Base-by-base conservation (phyloP, 2,797 vertebrate species). In the Erpetoichthys calabaricus region DNA sequence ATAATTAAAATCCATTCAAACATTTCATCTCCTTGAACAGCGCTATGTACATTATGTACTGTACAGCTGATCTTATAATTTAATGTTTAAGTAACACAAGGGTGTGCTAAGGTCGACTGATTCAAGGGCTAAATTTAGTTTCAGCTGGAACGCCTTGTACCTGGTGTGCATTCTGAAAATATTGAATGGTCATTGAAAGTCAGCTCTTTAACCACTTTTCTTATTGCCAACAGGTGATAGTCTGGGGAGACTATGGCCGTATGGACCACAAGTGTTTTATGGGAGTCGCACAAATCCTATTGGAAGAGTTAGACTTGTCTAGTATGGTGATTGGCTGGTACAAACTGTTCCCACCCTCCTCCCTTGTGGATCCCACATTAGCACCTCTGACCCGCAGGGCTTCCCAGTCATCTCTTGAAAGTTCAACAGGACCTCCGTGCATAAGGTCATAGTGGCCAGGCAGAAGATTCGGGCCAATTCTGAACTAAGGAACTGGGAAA, bases 191-290 rank as follows among this genome's bases (percentile, higher is more conserved):
- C 25, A 25, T 25, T 25, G 25, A 25, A 25, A 25, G 25, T 25
- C 25, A 25, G 25, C 25, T 25, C 25, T 25, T 25, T 25, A 25
- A 25, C 25, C 25, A 25, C 25, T 25, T 25, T 25, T 25, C 25
- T 25, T 25, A 25, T 25, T 25, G 25, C 25, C 53, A 44, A 41
- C 67, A 99, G 95, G 95, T 99, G 67, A 99, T 98, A 64, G 95
- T 99, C 10, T 98, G 94, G 94, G 95, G 95, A 64, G 94, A 99
- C 76, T 98, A 98, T 5, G 95, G 95, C 64, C 86, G 95, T 70
- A 97, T 99, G 95, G 95, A 99, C 85, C 95, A 99, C 76, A 99
- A 98, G 80, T 91, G 89, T 76, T 99, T 99, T 81, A 99, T 99
- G 95, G 95, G 95, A 71, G 95, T 99, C 74, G 94, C 94, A 76